Percentiles rank a stretch among this genome's conserved stretches.
Conservation (phyloP, 2,888 invertebrate species). For the Ryuthela nishihirai region DNA sequence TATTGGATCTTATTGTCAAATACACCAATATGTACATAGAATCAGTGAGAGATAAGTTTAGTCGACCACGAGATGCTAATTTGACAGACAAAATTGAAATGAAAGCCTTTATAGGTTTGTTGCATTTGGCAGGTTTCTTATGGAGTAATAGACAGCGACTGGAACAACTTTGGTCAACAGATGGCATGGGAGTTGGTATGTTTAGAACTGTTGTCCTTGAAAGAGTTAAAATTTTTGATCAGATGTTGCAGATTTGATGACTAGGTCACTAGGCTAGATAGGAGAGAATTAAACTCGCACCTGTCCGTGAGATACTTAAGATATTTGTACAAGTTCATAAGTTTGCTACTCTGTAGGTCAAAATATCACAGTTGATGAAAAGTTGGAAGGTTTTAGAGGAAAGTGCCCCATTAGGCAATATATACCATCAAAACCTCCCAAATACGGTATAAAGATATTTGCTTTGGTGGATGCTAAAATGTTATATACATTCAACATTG, state of each 20-base stretch:
- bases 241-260: not conserved
- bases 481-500: conserved; percentile 17
- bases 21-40: not conserved
- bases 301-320: too few species aligned
- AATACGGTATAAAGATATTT: conserved; percentile 17
- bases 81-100: not conserved
- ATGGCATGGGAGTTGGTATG: conserved; percentile 1
- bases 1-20: not conserved
- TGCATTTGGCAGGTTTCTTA: not conserved
- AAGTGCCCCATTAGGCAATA: conserved; percentile 12
- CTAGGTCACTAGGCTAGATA: not conserved
- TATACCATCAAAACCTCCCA: conserved; percentile 7
- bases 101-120: conserved; percentile 1
- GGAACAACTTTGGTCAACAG: conserved; percentile 4
- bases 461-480: conserved; percentile 8
- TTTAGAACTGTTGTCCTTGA: not conserved
- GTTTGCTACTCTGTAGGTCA: conserved; percentile 2
- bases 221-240: not conserved
- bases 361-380: conserved; percentile 17
- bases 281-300: too few species aligned
- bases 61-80: not conserved
- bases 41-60: not conserved
- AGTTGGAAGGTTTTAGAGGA: conserved; percentile 8
- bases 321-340: too few species aligned
- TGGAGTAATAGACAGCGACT: conserved; percentile 1